Conservation (phyloP, 2,797 vertebrate genomes). For the Epinephelus malabaricus region DNA sequence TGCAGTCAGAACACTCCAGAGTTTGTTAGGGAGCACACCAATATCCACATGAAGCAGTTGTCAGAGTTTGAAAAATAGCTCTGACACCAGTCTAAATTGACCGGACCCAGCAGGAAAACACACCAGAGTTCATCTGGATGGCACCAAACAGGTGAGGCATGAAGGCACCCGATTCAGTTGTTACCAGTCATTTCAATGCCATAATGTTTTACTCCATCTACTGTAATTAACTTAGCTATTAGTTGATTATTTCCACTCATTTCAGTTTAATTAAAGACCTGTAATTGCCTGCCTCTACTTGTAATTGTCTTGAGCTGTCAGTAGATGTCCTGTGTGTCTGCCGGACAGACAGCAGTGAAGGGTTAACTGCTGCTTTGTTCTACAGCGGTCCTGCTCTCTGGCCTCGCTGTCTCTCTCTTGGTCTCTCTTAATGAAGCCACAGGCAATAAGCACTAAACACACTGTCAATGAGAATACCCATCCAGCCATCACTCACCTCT, state of each 20-base stretch:
- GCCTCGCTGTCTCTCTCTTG: conserved; percentile 7
- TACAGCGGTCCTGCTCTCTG: conserved; percentile 17
- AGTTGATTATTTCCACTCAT: not conserved
- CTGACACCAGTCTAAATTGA: too few relatives aligned
- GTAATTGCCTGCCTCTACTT: not conserved
- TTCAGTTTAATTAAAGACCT: conserved; percentile 3
- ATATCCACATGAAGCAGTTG: too few relatives aligned
- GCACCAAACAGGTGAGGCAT: not conserved
- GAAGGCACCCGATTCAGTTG: not conserved
- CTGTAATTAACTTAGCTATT: not conserved
- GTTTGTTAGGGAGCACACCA: too few relatives aligned
- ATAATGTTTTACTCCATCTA: not conserved
- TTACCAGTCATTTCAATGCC: not conserved
- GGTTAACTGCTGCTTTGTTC: conserved; percentile 35
- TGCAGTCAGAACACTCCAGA: not conserved
- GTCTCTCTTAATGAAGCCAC: conserved; percentile 55
- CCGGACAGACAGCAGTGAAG: not conserved
- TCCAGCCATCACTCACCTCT: conserved; percentile 18
- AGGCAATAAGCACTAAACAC: conserved; percentile 46
- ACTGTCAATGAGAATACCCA: conserved; percentile 40
- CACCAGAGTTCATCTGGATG: not conserved
- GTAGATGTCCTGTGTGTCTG: not conserved
- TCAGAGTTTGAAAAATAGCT: too few relatives aligned
- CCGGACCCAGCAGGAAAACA: too few relatives aligned
- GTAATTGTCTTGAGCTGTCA: conserved; percentile 24